Base-by-base conservation (phyloP, 2,113 vertebrate species). In the Barnardius zonarius region DNA sequence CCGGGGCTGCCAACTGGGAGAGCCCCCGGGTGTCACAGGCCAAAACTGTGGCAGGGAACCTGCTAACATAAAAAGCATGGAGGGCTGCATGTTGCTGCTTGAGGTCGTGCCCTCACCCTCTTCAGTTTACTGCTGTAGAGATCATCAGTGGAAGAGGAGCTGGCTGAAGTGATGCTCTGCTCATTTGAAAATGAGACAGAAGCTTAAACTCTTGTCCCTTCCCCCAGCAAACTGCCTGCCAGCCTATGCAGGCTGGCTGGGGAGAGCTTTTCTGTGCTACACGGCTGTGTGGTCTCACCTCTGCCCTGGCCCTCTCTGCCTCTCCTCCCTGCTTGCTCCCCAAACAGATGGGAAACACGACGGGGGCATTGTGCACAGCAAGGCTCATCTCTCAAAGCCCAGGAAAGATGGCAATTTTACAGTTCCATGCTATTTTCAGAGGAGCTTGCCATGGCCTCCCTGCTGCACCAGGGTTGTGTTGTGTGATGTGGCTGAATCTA, bases 321-420 rank as follows among this genome's bases (percentile, higher is more conserved):
- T 39, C 59, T 81, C 35, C 57, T 83, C 30, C 10, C 62, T 79
- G 33, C 17, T 41, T 1, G 1, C 44, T 86, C 51, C 27, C 64
- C 37, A 46, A n/a, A 30, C 2, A 55, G 52, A 51, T 9, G 43
- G 66, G 37, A 88, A 64, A 48, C 1, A 2, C 12, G 13, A 18
- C 48, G 44, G 28, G 9, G 19, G 9, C 0, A 0, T 17, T 5
- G 1, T 37, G 46, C 54, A 49, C 8, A 15, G 81, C 35, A 57
- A 72, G 15, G 30, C 16, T 91, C 1, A 0, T 66, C 37, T 67
- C 66, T 52, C 61, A 17, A 49, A 63, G 33, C 33, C 17, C 7
- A 0, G 33, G 31, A 22, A 64, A 68, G 35, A 17, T 25, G 30
- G 28, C 14, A 33, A 4, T 37, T 37, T 25, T 35, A 15, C 44